A percentile compares a stretch with the other conserved stretches of the same genome.
Evolutionary conservation across 1,140 invertebrate genomes (phyloP).

Genomic region (Lordiphosa collinella): DNA sequence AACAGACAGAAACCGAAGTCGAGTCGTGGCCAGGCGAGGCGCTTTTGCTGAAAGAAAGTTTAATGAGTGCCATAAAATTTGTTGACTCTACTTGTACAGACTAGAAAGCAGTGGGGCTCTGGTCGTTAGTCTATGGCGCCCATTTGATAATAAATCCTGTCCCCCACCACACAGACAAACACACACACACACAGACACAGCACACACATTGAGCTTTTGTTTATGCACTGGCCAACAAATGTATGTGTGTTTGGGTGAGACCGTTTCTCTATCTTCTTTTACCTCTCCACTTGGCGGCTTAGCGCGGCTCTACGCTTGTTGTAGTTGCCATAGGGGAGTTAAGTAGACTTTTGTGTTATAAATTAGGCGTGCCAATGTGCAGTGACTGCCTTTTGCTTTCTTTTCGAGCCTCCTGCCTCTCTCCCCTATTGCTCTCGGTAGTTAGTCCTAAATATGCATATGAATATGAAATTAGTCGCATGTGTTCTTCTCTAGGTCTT

Average conservation of each 20-base stretch:
- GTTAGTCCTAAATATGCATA: slow-evolving; percentile 72
- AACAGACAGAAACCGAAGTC: slow-evolving; percentile 16
- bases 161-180: slow-evolving; percentile 25
- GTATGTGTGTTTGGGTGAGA: background rate
- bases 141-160: slow-evolving; percentile 73
- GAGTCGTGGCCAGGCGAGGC: slow-evolving; percentile 48
- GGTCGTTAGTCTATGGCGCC: slow-evolving; percentile 71
- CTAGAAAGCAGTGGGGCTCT: slow-evolving; percentile 21
- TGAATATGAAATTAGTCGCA: slow-evolving; percentile 75
- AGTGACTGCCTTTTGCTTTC: slow-evolving; percentile 39
- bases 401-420: background rate
- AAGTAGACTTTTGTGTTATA: slow-evolving; percentile 73
- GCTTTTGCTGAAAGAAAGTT: slow-evolving; percentile 71
- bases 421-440: slow-evolving; percentile 20
- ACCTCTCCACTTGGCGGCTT: slow-evolving; percentile 45
- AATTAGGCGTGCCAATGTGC: slow-evolving; percentile 67
- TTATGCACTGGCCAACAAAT: slow-evolving; percentile 62
- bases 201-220: slow-evolving; percentile 39
- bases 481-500: slow-evolving; percentile 38
- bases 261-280: background rate
- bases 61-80: slow-evolving; percentile 75
- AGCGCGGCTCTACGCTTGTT: slow-evolving; percentile 9
- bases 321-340: slow-evolving; percentile 58
- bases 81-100: slow-evolving; percentile 55
- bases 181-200: slow-evolving; percentile 20